These are phyloP conservation scores for Orthosia incerta DNA, from an alignment of 2,888 invertebrate genomes.

Conservation along the genomic window DNA sequence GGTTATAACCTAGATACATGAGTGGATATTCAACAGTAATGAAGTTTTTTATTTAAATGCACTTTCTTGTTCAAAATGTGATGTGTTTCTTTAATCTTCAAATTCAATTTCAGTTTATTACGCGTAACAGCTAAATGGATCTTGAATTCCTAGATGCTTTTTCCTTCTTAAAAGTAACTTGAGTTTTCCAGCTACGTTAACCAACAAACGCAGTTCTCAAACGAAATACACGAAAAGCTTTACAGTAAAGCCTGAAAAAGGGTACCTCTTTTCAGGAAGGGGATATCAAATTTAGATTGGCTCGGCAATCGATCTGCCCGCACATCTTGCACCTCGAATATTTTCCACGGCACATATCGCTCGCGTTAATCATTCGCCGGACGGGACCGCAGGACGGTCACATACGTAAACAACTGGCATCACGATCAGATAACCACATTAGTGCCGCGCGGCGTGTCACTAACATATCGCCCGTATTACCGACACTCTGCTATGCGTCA, in stretches of 20 bases:
- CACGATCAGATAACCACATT: constrained; percentile 75
- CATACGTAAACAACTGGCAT: constrained; percentile 71
- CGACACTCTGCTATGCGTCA: constrained; percentile 44
- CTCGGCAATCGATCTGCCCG: background rate
- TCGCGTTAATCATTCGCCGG: constrained; percentile 43
- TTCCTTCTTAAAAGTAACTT: background rate
- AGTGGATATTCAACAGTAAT: background rate
- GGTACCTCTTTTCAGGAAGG: too few relatives aligned
- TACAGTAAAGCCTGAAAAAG: too few relatives aligned
- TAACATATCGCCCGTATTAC: constrained; percentile 66
- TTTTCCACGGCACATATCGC: constrained; percentile 24
- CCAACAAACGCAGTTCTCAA: background rate
- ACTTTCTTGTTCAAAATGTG: too few relatives aligned
- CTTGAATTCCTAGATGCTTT: background rate
- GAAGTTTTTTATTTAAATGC: background rate
- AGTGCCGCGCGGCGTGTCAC: constrained; percentile 70
- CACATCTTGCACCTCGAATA: constrained; percentile 16
- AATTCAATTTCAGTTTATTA: background rate
- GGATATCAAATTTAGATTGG: background rate
- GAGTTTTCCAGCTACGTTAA: constrained; percentile 15
- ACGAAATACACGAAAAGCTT: background rate
- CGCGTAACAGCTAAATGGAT: background rate
- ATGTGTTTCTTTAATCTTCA: background rate
- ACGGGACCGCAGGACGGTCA: constrained; percentile 40
- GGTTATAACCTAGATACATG: background rate